These are phyloP conservation scores for Oenanthe oenanthe DNA, from an alignment of 2,113 vertebrate species.

Conservation along the genomic window DNA sequence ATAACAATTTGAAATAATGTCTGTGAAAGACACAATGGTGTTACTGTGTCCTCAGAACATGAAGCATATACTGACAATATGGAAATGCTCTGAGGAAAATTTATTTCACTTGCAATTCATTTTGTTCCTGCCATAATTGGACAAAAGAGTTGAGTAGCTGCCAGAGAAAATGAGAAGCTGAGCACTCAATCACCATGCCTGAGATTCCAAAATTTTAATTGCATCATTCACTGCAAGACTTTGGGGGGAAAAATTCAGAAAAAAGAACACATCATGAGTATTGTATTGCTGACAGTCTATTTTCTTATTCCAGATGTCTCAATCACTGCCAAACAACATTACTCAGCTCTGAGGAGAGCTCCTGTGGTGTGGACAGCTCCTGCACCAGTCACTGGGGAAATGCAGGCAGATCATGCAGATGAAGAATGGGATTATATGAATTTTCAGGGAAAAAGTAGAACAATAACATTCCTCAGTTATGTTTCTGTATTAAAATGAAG, in stretches of 20 bases:
- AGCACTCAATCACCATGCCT: slow-evolving; percentile 36
- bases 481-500: slow-evolving; percentile 1
- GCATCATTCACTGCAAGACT: neutral
- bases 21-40: neutral
- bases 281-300: slow-evolving; percentile 26
- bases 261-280: neutral
- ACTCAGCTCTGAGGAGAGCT: neutral
- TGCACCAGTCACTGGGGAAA: neutral
- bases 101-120: slow-evolving; percentile 30
- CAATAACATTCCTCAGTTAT: neutral
- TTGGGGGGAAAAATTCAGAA: neutral
- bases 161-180: slow-evolving; percentile 49
- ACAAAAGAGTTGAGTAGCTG: slow-evolving; percentile 44
- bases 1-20: neutral
- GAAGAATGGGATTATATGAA: neutral
- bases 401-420: slow-evolving; percentile 6
- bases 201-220: slow-evolving; percentile 62
- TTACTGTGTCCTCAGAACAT: neutral
- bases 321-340: slow-evolving; percentile 4
- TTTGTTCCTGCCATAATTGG: slow-evolving; percentile 25
- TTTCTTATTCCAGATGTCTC: slow-evolving; percentile 23
- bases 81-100: neutral
- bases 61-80: neutral
- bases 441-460: slow-evolving; percentile 2
- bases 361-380: neutral